Evolutionary conservation across 2,113 vertebrate species (phyloP).

Genomic region (Pseudopodoces humilis): DNA sequence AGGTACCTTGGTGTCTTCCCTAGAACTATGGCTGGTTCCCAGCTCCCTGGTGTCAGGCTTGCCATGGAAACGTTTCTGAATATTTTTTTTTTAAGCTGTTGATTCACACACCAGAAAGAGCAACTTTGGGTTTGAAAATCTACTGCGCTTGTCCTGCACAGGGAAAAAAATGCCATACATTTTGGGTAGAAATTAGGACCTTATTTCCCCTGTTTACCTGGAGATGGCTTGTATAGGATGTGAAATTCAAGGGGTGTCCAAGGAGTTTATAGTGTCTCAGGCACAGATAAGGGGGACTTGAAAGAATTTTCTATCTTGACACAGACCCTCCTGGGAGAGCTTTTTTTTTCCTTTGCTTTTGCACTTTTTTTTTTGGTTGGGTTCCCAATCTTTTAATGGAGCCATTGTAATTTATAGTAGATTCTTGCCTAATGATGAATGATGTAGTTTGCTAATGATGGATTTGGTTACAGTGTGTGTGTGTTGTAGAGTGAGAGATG

Average conservation of each 20-base stretch:
- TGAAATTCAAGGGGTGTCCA: not conserved
- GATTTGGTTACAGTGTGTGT: conserved; percentile 61
- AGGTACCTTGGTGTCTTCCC: not conserved
- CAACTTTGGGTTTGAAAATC: not conserved
- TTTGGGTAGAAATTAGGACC: not conserved
- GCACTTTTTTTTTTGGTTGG: not conserved
- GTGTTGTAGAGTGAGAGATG: conserved; percentile 58
- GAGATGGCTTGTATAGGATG: not conserved
- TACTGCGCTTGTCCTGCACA: not conserved
- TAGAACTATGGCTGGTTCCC: accelerated
- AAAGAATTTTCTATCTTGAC: conserved; percentile 31
- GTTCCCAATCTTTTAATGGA: conserved; percentile 25
- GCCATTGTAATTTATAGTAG: conserved; percentile 44
- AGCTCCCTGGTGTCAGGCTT: not conserved
- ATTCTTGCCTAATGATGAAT: conserved; percentile 51
- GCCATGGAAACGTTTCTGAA: not conserved
- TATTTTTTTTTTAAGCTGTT: not conserved
- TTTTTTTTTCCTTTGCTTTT: not conserved
- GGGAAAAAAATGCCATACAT: not conserved
- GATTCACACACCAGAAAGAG: not conserved
- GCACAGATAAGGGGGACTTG: not conserved
- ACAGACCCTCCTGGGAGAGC: conserved; percentile 31
- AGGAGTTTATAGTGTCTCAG: not conserved
- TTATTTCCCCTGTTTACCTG: not conserved
- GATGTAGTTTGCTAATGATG: conserved; percentile 61